Conservation (phyloP, 2,888 invertebrate species). For the Drosophila tripunctata region DNA sequence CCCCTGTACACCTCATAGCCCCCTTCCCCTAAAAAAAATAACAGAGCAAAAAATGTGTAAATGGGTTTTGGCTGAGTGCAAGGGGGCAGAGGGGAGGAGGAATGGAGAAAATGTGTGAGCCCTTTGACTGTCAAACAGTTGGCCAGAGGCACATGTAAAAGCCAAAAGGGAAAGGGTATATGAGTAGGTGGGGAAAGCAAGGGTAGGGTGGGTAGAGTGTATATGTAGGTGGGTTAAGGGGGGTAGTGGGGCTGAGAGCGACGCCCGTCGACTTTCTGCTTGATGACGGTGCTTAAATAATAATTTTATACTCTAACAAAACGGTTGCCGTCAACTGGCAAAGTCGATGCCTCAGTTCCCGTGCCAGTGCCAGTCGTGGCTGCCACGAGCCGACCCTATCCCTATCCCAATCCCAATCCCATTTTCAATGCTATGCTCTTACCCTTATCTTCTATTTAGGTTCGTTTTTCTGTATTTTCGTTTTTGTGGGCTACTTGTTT, state of each 20-base stretch:
- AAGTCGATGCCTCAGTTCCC: constrained; percentile 27
- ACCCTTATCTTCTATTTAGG: constrained; percentile 42
- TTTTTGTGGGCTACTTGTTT: constrained; percentile 42
- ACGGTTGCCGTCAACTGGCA: constrained; percentile 54
- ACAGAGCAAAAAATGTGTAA: constrained; percentile 66
- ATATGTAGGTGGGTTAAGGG: too few relatives aligned
- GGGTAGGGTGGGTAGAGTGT: not conserved
- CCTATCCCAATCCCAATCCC: not conserved
- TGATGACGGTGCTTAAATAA: constrained; percentile 81
- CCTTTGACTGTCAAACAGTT: constrained; percentile 61
- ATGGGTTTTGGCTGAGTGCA: constrained; percentile 50
- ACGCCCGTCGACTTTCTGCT: constrained; percentile 71
- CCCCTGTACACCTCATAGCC: constrained; percentile 11
- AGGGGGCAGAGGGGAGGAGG: not conserved
- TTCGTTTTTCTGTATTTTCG: constrained; percentile 7
- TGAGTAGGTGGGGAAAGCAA: not conserved
- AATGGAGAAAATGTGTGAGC: constrained; percentile 15
- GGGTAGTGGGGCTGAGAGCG: constrained; percentile 7
- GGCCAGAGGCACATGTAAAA: constrained; percentile 50
- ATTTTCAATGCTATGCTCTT: not conserved
- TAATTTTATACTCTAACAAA: constrained; percentile 80
- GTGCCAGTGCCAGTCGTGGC: too few relatives aligned
- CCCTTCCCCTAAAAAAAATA: constrained; percentile 18
- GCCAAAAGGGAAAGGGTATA: not conserved
- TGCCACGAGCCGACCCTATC: too few relatives aligned